Evolutionary conservation across 2,797 vertebrate genomes (phyloP).

Genomic region (Podargus strigoides): DNA sequence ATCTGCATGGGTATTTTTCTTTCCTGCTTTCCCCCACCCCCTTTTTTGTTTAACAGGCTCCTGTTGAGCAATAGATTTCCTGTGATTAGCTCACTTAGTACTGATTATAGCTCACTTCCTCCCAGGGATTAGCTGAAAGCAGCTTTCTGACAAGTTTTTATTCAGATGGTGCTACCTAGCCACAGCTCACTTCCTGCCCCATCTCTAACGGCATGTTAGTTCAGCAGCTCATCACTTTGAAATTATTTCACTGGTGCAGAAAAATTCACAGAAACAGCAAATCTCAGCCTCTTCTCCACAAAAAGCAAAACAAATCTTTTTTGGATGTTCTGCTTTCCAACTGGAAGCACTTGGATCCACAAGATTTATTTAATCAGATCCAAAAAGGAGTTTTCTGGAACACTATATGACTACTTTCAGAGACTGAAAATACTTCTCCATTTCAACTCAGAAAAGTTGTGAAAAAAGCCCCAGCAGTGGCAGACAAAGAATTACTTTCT

Average conservation of each 20-base stretch:
- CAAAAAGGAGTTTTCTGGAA: neutral
- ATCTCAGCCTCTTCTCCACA: neutral
- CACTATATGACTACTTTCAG: neutral
- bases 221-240: neutral
- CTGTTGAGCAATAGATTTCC: constrained; percentile 63
- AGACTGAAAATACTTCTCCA: neutral
- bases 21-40: neutral
- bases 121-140: constrained; percentile 53
- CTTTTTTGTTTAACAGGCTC: neutral
- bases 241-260: neutral
- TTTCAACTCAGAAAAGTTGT: neutral
- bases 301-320: neutral
- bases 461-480: neutral
- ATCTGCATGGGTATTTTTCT: neutral
- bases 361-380: neutral
- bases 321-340: neutral
- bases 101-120: constrained; percentile 66
- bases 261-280: neutral
- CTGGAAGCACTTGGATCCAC: neutral
- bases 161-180: constrained; percentile 48
- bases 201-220: neutral
- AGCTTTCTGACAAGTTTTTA: constrained; percentile 45
- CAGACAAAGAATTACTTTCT: neutral
- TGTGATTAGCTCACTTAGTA: constrained; percentile 59
- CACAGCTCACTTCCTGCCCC: constrained; percentile 56